These are phyloP conservation scores for Chlorodrepanis virens DNA, from an alignment of 2,113 vertebrate genomes.

Conservation along the genomic window DNA sequence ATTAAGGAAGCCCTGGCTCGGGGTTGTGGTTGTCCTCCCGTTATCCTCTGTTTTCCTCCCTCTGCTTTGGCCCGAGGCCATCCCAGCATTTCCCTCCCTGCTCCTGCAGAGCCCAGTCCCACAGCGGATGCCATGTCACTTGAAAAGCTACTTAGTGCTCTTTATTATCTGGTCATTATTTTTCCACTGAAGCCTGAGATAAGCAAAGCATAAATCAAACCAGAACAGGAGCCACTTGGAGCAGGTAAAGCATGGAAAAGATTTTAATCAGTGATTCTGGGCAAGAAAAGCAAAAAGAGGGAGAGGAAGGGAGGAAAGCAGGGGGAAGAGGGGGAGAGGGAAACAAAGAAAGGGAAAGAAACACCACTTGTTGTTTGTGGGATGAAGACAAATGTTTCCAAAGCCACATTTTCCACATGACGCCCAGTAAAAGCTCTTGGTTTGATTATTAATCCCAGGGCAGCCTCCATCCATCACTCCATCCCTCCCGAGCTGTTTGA, in stretches of 20 bases:
- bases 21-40: accelerated
- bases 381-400: conserved; percentile 19
- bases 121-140: background rate
- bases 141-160: conserved; percentile 53
- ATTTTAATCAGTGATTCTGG: conserved; percentile 22
- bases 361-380: conserved; percentile 53
- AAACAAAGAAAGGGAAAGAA: conserved; percentile 31
- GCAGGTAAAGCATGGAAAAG: conserved; percentile 21
- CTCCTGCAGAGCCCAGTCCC: background rate
- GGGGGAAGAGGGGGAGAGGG: background rate
- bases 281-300: background rate
- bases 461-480: conserved; percentile 52
- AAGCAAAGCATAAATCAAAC: conserved; percentile 36
- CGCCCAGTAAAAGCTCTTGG: conserved; percentile 47
- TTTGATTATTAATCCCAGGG: conserved; percentile 38
- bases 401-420: conserved; percentile 43
- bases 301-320: background rate
- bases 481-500: background rate
- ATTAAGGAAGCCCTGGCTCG: background rate
- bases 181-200: conserved; percentile 44
- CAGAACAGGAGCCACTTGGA: conserved; percentile 17
- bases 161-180: conserved; percentile 65
- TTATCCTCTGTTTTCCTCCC: background rate
- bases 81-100: background rate
- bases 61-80: background rate